Conservation (phyloP, 2,888 invertebrate species). For the Acanthosepion esculentum region DNA sequence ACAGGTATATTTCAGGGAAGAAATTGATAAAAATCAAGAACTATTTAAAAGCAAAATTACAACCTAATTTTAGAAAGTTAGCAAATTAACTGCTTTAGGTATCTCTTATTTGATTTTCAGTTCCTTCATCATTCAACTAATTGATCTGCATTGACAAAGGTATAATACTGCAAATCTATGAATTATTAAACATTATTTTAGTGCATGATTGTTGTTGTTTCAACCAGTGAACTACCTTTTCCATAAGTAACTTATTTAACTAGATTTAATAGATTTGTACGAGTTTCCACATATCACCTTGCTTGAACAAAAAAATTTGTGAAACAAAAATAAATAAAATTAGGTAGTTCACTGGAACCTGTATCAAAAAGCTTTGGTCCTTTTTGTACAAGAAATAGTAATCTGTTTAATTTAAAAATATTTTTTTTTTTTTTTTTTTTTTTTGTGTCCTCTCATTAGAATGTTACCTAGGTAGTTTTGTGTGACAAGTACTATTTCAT, state of each 20-base stretch:
- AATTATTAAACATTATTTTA: neutral
- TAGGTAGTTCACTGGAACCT: neutral
- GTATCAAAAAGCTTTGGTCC: neutral
- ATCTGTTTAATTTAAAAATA: no score
- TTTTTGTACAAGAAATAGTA: neutral
- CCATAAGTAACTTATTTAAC: neutral
- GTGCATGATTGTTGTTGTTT: slow-evolving; percentile 12
- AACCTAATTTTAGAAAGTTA: neutral
- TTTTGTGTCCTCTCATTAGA: neutral
- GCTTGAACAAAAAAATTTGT: no score
- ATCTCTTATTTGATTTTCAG: slow-evolving; percentile 37
- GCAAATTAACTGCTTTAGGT: neutral
- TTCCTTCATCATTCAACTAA: neutral
- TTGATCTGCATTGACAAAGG: slow-evolving; percentile 33
- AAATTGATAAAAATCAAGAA: neutral
- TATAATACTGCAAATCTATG: slow-evolving; percentile 19
- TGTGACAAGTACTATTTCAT: neutral
- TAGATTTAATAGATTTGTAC: neutral
- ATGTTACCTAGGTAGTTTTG: neutral
- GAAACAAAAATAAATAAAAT: neutral
- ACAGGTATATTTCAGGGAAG: neutral
- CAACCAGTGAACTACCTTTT: neutral
- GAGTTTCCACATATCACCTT: neutral
- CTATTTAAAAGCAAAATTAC: neutral
- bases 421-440: neutral